Evolutionary conservation across 1,140 invertebrate genomes (phyloP), one percentile per base, ranked within the genome.

Genomic region (Caenorhabditis inopinata): DNA sequence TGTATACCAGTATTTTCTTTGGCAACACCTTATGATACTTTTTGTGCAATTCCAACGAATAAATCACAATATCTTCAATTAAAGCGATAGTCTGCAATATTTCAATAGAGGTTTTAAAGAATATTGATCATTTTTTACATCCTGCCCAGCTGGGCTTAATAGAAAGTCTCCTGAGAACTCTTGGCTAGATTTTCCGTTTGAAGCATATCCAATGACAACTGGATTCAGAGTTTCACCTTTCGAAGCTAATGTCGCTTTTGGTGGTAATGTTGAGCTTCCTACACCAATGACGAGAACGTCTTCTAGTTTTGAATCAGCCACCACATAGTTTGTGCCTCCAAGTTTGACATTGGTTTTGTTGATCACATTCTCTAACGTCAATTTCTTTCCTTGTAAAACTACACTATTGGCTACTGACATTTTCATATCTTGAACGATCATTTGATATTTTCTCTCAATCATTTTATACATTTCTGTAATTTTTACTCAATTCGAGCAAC

Each of bases 121-220:
- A n/a, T 4, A 29, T 49, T 29, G 14, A 32, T 14, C 73, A 76
- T 5, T 23, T 49, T 21, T 68, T 58, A 27, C 80, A 18, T 18
- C 38, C 25, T 32, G 82, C 51, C 46, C 74, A 45, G 77, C 32
- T 7, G 29, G 18, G 32, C n/a, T 21, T 21, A 83, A 76, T 14
- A 51, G 16, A 49, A 80, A 83, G 49, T 83, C 83, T 11, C 83
- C 83, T 7, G 82, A 18, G 35, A 80, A 83, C 35, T 83, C 82
- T 23, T 79, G 82, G 21, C 18, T 48, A 11, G 35, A 1, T 29
- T 75, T 75, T 9, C 27, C 32, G 32, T 83, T 83, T 18, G 62
- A 73, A 6, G 83, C 25, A 42, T 45, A 83, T 16, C 83, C 83
- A 48, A 81, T 73, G 35, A 84, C 79, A 23, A 14, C 49, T 9